These are phyloP conservation scores for Frankliniella fusca DNA, from an alignment of 2,888 invertebrate genomes.

Conservation along the genomic window DNA sequence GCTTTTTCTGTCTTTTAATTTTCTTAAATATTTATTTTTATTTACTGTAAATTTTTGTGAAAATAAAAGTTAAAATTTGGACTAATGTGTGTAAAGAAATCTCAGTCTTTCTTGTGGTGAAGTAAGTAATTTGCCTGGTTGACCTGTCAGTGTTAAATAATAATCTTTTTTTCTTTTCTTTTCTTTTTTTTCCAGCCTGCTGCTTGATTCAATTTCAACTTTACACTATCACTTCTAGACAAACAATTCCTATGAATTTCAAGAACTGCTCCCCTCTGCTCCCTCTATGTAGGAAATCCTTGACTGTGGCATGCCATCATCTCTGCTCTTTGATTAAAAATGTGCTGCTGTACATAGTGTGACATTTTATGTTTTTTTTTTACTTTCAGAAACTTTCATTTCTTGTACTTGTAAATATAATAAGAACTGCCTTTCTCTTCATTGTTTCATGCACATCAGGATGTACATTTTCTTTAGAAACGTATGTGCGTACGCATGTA, in stretches of 20 bases:
- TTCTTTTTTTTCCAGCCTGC: neutral
- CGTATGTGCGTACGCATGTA: neutral
- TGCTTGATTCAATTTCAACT: neutral
- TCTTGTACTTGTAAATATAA: neutral
- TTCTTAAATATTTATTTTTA: too few species aligned
- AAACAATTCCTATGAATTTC: too few species aligned
- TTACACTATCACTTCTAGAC: neutral
- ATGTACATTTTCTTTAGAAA: neutral
- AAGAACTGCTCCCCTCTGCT: neutral
- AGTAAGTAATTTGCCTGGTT: too few species aligned
- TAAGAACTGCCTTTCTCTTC: neutral
- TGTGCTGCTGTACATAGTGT: neutral
- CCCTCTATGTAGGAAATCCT: neutral
- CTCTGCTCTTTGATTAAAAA: too few species aligned
- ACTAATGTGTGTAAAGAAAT: too few species aligned
- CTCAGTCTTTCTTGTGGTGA: too few species aligned
- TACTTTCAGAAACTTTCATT: neutral
- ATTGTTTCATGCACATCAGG: neutral
- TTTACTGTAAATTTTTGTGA: too few species aligned
- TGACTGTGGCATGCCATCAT: too few species aligned
- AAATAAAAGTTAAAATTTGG: neutral
- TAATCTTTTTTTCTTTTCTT: neutral
- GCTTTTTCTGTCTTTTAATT: too few species aligned
- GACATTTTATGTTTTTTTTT: neutral
- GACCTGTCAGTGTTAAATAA: neutral